These are phyloP conservation scores for Cyprinodon diabolis DNA, from an alignment of 2,797 vertebrate species.

Conservation along the genomic window DNA sequence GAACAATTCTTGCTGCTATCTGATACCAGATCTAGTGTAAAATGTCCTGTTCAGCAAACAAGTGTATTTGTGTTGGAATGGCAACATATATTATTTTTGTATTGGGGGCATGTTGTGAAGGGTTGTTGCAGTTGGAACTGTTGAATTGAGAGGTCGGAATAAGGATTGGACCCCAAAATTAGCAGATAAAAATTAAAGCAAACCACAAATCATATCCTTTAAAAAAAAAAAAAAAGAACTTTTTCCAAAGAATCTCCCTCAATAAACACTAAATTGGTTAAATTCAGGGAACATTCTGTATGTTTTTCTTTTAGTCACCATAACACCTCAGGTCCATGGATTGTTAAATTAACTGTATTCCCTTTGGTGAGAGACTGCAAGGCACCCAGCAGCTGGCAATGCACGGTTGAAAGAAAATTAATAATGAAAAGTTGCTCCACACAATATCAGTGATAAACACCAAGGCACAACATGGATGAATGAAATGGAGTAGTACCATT, in stretches of 20 bases:
- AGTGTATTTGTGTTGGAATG: no score
- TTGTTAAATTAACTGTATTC: constrained; percentile 42
- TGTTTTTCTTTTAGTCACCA: constrained; percentile 6
- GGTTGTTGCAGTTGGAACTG: no score
- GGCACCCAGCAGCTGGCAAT: constrained; percentile 47
- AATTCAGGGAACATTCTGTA: constrained; percentile 1
- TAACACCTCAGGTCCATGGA: constrained; percentile 23
- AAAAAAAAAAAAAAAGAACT: neutral
- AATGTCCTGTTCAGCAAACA: no score
- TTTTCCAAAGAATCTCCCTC: neutral
- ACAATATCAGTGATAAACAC: constrained; percentile 23
- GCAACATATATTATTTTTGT: no score
- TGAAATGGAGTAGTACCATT: neutral
- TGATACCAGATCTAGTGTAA: no score
- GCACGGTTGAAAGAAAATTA: constrained; percentile 47
- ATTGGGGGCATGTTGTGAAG: no score
- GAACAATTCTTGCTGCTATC: no score
- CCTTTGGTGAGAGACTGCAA: constrained; percentile 28
- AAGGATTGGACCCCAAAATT: no score
- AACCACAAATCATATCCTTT: neutral
- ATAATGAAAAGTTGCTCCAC: constrained; percentile 60
- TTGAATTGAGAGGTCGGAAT: no score
- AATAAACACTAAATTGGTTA: neutral
- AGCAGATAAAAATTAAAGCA: neutral
- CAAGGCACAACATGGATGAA: neutral